A percentile compares a stretch with the other conserved stretches of the same genome.
Evolutionary conservation across 2,888 invertebrate species (phyloP).

Genomic region (Xylota segnis): DNA sequence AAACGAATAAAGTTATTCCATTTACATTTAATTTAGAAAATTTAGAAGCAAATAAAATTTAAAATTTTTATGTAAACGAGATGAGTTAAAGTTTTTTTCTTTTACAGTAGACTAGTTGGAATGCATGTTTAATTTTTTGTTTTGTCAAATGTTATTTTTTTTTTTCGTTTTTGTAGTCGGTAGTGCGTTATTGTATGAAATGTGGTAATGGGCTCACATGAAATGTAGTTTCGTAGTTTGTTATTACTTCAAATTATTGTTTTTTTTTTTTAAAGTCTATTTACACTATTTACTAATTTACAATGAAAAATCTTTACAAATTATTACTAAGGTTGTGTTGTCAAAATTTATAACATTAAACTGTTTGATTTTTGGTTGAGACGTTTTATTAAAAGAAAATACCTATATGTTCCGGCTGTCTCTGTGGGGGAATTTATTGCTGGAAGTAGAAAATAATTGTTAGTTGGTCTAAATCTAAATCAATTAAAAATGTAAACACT

Average conservation of each 20-base stretch:
- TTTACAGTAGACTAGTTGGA: slow-evolving; percentile 22
- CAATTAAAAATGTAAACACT: too few relatives aligned
- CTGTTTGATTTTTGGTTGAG: slow-evolving; percentile 21
- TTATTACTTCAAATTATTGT: slow-evolving; percentile 10
- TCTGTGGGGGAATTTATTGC: too few relatives aligned
- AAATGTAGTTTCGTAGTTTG: slow-evolving; percentile 17
- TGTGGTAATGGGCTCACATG: slow-evolving; percentile 78
- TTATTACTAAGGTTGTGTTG: slow-evolving; percentile 25
- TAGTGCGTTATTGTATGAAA: slow-evolving; percentile 62
- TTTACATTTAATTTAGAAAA: slow-evolving; percentile 32
- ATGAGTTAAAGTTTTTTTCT: slow-evolving; percentile 29
- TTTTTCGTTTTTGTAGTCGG: slow-evolving; percentile 26
- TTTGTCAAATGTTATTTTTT: slow-evolving; percentile 72
- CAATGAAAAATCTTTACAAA: slow-evolving; percentile 7
- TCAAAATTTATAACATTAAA: slow-evolving; percentile 35
- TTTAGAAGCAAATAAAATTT: slow-evolving; percentile 45
- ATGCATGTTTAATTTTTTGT: slow-evolving; percentile 55
- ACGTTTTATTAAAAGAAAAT: slow-evolving; percentile 50
- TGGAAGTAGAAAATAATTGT: too few relatives aligned
- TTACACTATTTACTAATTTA: slow-evolving; percentile 9
- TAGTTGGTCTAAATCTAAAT: too few relatives aligned
- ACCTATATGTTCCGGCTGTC: neutral
- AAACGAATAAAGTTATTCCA: slow-evolving; percentile 56
- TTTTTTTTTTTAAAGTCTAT: slow-evolving; percentile 18
- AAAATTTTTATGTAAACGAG: slow-evolving; percentile 19